A percentile compares a stretch with the other conserved stretches of the same genome.
These are phyloP conservation scores for Meliscaeva auricollis DNA, from an alignment of 2,888 invertebrate genomes.

Conservation along the genomic window DNA sequence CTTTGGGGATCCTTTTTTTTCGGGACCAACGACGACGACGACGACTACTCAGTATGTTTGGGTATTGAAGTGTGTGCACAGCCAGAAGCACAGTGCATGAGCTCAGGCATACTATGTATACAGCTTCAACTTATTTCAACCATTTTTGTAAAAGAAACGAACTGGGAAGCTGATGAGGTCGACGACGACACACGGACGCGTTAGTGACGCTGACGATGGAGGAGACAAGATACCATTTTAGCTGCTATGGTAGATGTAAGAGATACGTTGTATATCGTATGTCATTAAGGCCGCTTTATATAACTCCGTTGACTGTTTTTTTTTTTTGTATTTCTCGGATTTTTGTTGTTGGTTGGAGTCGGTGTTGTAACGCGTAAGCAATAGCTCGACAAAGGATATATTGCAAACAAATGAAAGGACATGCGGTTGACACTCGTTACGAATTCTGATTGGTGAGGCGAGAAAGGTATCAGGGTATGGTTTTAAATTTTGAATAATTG, in stretches of 20 bases:
- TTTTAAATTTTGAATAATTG: slow-evolving; percentile 31
- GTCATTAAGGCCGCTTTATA: slow-evolving; percentile 43
- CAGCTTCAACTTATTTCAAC: slow-evolving; percentile 41
- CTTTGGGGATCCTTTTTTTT: slow-evolving; percentile 57
- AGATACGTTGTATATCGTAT: slow-evolving; percentile 46
- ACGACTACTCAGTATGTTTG: slow-evolving; percentile 41
- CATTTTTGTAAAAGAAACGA: slow-evolving; percentile 62
- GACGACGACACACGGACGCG: slow-evolving; percentile 54
- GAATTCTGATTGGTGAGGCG: slow-evolving; percentile 47
- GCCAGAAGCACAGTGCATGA: slow-evolving; percentile 23
- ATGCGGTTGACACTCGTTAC: slow-evolving; percentile 52
- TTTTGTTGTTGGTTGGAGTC: slow-evolving; percentile 13
- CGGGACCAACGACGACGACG: slow-evolving; percentile 17
- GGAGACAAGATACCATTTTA: slow-evolving; percentile 50
- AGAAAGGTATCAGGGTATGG: slow-evolving; percentile 5
- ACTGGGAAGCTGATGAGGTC: slow-evolving; percentile 52
- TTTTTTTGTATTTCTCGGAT: not conserved
- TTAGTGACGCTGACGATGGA: slow-evolving; percentile 48
- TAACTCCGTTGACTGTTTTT: slow-evolving; percentile 11
- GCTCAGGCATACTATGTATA: slow-evolving; percentile 26
- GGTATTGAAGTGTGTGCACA: slow-evolving; percentile 60
- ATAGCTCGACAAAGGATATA: slow-evolving; percentile 56
- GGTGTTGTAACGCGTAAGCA: slow-evolving; percentile 47
- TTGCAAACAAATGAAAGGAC: slow-evolving; percentile 63
- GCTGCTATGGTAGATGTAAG: slow-evolving; percentile 41